Percentiles rank a stretch among this genome's conserved stretches.
phyloP scores from a whole-genome alignment of 2,888 invertebrate genomes.

The Lasioglossum pauxillum region DNA sequence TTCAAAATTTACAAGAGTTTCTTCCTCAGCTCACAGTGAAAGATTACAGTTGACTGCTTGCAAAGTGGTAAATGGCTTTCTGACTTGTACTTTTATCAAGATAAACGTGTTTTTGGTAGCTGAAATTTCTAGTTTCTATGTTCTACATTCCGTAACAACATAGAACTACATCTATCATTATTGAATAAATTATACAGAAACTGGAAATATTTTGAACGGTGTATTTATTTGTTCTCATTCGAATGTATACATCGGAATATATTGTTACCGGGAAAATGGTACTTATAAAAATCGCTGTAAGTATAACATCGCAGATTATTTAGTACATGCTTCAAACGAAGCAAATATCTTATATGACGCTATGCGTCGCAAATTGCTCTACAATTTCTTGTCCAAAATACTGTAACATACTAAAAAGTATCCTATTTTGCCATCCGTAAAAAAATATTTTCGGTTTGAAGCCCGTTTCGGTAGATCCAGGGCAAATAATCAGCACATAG shows the following conservation, averaged over 20 bases:
- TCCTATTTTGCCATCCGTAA: conserved; percentile 22
- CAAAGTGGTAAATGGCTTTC: not conserved
- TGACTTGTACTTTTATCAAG: not conserved
- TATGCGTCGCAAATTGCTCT: conserved; percentile 16
- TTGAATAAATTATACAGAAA: not conserved
- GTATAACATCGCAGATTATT: conserved; percentile 22
- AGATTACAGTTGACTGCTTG: no score
- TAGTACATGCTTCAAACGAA: conserved; percentile 20
- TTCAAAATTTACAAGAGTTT: no score
- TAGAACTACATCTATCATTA: not conserved
- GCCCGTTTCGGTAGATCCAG: conserved; percentile 19
- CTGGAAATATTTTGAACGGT: not conserved
- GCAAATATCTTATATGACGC: conserved; percentile 4
- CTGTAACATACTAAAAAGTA: conserved; percentile 39
- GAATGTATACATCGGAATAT: conserved; percentile 38
- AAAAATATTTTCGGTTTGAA: conserved; percentile 32
- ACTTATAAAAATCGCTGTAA: conserved; percentile 57
- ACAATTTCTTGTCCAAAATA: conserved; percentile 49
- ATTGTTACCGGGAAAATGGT: conserved; percentile 82
- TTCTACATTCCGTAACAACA: not conserved
- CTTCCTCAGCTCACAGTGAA: no score
- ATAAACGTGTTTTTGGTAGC: not conserved
- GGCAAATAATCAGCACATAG: conserved; percentile 10
- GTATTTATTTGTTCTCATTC: conserved; percentile 42
- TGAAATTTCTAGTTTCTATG: not conserved